Base-by-base conservation (phyloP, 1,140 invertebrate species). In the Caenorhabditis tropicalis region DNA sequence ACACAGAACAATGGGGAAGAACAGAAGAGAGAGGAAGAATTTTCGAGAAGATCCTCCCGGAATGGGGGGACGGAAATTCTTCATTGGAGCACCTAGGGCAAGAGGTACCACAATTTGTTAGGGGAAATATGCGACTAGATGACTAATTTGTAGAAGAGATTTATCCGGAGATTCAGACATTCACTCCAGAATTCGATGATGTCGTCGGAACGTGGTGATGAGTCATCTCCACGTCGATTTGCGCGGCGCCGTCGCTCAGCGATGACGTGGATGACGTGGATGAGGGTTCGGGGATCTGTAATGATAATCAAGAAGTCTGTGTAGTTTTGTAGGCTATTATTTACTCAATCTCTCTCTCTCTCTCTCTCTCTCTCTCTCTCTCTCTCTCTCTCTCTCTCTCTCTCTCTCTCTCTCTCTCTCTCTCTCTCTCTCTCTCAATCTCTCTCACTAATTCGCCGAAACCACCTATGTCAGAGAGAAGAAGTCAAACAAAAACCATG, bases 161-260 rank as follows among this genome's bases (percentile, higher is more conserved):
- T 56, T 56, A 21, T 56, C 10, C 9, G 29, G 53, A 36, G 2
- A 3, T 74, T 43, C 27, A 74, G 21, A 46, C 65, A 10, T 6
- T 74, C 10, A 56, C 53, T 56, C 53, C 53, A 56, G 53, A 56
- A 21, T 19, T 56, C 53, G 53, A 56, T n/a, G n/a, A n/a, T 56
- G 53, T 56, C 51, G 51, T 74, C 36, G 65, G 65, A 74, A 74
- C 65, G 29, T 74, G 65, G 36, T 74, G 65, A 74, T 74, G 65
- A 3, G 65, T 74, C 65, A 74, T 74, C 43, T 74, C 65, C n/a
- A 74, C 65, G 21, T 74, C 65, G 65, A 74, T 74, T 74, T 43
- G 65, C 1, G 65, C 65, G 36, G 65, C 65, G n/a, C n/a, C n/a
- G n/a, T 15, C 6, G 9, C 10, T 56, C 65, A 15, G 65, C 10